Evolutionary conservation across 2,797 vertebrate genomes (phyloP).

Genomic region (Tachyglossus aculeatus): DNA sequence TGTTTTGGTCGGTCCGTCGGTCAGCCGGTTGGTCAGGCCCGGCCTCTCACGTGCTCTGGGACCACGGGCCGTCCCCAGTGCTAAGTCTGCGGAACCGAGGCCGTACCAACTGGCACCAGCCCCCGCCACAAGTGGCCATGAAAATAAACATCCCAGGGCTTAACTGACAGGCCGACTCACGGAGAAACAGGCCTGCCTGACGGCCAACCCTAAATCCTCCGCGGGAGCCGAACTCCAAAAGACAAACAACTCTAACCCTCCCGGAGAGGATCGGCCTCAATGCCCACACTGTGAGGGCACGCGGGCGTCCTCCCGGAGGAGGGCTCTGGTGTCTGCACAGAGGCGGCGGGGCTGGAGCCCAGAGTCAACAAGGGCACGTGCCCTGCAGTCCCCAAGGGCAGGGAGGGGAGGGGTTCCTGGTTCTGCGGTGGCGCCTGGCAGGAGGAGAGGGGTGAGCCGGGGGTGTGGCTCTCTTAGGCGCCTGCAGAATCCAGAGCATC

Average conservation of each 20-base stretch:
- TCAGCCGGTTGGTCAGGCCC: constrained; percentile 54
- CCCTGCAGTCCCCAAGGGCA: neutral
- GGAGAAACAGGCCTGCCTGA: constrained; percentile 57
- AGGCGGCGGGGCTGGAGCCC: neutral
- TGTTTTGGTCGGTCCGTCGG: constrained; percentile 58
- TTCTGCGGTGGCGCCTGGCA: neutral
- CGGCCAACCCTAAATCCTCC: constrained; percentile 54
- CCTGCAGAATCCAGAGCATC: neutral
- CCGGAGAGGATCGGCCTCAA: constrained; percentile 38
- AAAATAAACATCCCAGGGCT: constrained; percentile 70
- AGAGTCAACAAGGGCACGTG: neutral
- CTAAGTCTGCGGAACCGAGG: constrained; percentile 57
- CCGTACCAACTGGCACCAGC: constrained; percentile 69
- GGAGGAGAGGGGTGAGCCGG: neutral
- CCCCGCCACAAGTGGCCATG: constrained; percentile 71
- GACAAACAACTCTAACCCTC: constrained; percentile 31
- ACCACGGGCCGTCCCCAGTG: constrained; percentile 52
- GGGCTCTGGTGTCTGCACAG: constrained; percentile 23
- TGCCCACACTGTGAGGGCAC: constrained; percentile 59
- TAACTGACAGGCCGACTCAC: constrained; percentile 65
- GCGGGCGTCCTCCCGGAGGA: constrained; percentile 8
- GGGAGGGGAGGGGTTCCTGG: neutral
- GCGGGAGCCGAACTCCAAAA: constrained; percentile 38
- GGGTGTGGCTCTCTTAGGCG: neutral
- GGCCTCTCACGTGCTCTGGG: constrained; percentile 49